phyloP scores from a whole-genome alignment of 2,797 vertebrate species.

The Apodemus agrarius region DNA sequence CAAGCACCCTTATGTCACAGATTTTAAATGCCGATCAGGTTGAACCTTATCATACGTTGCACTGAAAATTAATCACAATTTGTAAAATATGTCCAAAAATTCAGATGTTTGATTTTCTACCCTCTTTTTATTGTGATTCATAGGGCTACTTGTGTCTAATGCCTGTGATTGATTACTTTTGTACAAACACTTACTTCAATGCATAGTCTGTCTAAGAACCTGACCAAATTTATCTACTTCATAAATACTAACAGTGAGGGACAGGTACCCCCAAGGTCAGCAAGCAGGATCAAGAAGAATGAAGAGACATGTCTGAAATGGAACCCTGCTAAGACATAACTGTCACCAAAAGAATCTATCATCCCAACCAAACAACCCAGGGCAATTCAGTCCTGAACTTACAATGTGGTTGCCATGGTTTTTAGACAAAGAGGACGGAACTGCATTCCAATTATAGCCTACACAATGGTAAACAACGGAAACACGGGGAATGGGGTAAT shows the following conservation, averaged over 20 bases:
- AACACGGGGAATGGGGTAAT: conserved; percentile 82
- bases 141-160: neutral
- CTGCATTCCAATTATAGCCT: conserved; percentile 84
- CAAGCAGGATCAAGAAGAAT: conserved; percentile 73
- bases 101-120: conserved; percentile 28
- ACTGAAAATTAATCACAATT: neutral
- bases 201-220: conserved; percentile 17
- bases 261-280: conserved; percentile 73
- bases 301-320: conserved; percentile 74
- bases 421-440: conserved; percentile 80
- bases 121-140: conserved; percentile 26
- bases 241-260: conserved; percentile 65
- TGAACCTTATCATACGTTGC: neutral
- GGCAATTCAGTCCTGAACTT: conserved; percentile 83
- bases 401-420: conserved; percentile 88
- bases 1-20: neutral
- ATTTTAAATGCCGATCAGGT: neutral
- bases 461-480: conserved; percentile 82
- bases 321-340: conserved; percentile 68
- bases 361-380: conserved; percentile 78
- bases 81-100: neutral
- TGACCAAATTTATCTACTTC: conserved; percentile 35
- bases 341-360: conserved; percentile 75
- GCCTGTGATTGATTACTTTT: conserved; percentile 47
- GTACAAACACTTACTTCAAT: conserved; percentile 54